These are phyloP conservation scores for Physella acuta DNA, from an alignment of 1,140 invertebrate species.

Conservation along the genomic window DNA sequence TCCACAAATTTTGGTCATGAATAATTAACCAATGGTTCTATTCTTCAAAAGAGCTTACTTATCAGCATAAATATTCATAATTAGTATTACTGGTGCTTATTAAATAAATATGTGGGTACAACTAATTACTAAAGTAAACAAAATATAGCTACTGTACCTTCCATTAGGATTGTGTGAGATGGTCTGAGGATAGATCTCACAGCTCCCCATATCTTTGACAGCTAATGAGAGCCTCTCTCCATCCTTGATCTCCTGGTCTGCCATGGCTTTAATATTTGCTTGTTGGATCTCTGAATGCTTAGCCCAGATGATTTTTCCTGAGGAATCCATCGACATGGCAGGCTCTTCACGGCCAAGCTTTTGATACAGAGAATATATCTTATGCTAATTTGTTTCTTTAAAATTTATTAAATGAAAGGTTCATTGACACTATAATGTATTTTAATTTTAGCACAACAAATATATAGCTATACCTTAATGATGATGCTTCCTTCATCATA, in stretches of 20 bases:
- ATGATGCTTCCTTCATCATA: constrained; percentile 99
- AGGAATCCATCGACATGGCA: constrained; percentile 97
- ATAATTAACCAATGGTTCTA: no score
- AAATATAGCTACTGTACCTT: constrained; percentile 61
- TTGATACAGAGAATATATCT: no score
- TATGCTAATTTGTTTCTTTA: no score
- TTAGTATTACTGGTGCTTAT: no score
- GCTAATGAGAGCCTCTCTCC: constrained; percentile 89
- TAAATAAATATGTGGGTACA: no score
- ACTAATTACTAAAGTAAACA: no score
- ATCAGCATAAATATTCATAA: no score
- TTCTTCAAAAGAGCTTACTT: no score
- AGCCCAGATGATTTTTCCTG: constrained; percentile 98
- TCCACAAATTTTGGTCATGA: no score
- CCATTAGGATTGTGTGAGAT: constrained; percentile 99
- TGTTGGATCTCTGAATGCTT: constrained; percentile 97
- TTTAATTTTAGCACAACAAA: no score
- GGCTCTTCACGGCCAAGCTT: constrained; percentile 94
- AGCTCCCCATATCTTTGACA: constrained; percentile 98
- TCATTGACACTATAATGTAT: no score
- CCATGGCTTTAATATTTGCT: constrained; percentile 82
- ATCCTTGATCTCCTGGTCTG: constrained; percentile 69
- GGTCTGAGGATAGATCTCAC: constrained; percentile 98
- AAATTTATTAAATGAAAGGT: no score
- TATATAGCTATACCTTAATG: constrained; percentile 67